These are phyloP conservation scores for Porites australiensis DNA, from an alignment of 64 coral and sea anemone genomes.

Conservation along the genomic window DNA sequence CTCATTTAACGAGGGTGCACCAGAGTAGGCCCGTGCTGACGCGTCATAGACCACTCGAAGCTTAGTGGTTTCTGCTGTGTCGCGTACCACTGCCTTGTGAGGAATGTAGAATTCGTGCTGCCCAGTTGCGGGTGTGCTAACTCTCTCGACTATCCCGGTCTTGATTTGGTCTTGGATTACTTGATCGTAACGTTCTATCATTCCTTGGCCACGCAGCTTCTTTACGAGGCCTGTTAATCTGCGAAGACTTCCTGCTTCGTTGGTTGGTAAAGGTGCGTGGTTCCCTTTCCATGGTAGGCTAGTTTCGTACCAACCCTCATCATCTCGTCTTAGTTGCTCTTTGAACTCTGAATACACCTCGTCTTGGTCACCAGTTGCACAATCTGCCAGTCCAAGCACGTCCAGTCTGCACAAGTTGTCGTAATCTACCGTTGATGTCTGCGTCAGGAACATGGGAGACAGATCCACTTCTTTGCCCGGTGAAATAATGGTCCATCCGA, in stretches of 20 bases:
- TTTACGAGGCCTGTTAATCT: background rate
- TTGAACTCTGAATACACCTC: background rate
- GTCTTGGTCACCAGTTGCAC: background rate
- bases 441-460: too few relatives aligned
- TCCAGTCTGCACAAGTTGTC: conserved; percentile 1
- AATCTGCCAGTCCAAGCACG: conserved; percentile 1
- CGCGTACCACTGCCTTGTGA: background rate
- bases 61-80: background rate
- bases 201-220: background rate
- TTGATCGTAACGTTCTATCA: background rate
- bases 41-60: background rate
- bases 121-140: too few relatives aligned
- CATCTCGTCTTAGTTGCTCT: background rate
- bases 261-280: background rate
- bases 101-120: background rate
- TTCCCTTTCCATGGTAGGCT: conserved; percentile 5
- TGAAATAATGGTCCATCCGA: conserved; percentile 63
- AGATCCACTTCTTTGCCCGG: background rate
- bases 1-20: background rate
- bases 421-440: background rate
- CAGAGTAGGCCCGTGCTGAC: background rate
- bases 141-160: background rate
- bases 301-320: conserved; percentile 23
- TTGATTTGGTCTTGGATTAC: background rate
- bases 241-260: background rate